These are phyloP conservation scores for Pseudorectes ferrugineus DNA, from an alignment of 2,113 vertebrate species.

Conservation along the genomic window DNA sequence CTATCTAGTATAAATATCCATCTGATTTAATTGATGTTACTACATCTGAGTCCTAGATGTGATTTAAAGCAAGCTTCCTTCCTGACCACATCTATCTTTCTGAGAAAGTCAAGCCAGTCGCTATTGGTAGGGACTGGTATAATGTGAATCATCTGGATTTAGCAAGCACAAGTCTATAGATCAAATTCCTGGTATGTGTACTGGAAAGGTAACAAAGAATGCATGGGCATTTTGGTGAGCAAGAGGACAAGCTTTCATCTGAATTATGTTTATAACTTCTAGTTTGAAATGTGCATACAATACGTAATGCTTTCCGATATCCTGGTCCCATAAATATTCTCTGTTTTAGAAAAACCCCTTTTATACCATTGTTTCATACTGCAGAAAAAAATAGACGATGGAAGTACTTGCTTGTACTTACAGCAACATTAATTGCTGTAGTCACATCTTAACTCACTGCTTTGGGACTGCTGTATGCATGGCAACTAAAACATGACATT, in stretches of 20 bases:
- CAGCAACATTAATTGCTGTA: not conserved
- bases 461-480: not conserved
- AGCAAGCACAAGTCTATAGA: not conserved
- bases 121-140: not conserved
- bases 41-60: not conserved
- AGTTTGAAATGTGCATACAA: not conserved
- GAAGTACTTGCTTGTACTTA: not conserved
- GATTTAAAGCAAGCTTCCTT: not conserved
- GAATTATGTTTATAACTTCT: not conserved
- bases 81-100: not conserved
- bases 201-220: not conserved
- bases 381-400: not conserved
- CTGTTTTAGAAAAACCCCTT: not conserved
- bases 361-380: not conserved
- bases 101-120: not conserved
- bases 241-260: not conserved
- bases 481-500: not conserved
- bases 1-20: not conserved
- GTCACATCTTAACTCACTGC: not conserved
- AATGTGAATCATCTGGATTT: not conserved
- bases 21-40: not conserved
- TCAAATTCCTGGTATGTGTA: not conserved
- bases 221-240: fast-evolving
- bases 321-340: not conserved
- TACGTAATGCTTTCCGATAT: not conserved